Conservation (phyloP, 1,140 invertebrate species). For the Dryas iulia region DNA sequence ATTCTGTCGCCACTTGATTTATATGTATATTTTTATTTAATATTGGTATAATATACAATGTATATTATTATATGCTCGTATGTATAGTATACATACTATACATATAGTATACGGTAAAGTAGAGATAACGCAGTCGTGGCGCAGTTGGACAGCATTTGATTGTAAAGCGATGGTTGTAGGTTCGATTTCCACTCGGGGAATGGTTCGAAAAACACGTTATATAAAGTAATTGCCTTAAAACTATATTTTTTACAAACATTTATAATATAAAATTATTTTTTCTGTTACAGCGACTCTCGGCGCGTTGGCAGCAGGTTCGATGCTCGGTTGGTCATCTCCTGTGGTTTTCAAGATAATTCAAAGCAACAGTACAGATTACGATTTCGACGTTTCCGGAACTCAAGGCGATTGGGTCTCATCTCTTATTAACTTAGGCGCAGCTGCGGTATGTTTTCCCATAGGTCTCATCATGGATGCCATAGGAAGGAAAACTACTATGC, state of each 20-base stretch:
- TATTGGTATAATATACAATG: too few species aligned
- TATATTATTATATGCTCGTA: too few species aligned
- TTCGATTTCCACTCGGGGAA: too few species aligned
- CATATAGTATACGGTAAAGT: too few species aligned
- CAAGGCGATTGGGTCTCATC: slow-evolving; percentile 88
- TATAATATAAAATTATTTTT: slow-evolving; percentile 12
- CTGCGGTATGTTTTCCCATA: slow-evolving; percentile 85
- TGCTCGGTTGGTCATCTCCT: slow-evolving; percentile 89
- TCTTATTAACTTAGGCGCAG: slow-evolving; percentile 86
- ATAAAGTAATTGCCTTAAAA: too few species aligned
- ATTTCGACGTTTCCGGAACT: slow-evolving; percentile 73
- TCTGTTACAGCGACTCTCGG: slow-evolving; percentile 79
- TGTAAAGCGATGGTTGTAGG: too few species aligned
- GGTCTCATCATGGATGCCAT: slow-evolving; percentile 87
- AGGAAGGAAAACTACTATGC: slow-evolving; percentile 88
- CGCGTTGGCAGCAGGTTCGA: slow-evolving; percentile 81
- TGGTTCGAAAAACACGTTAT: too few species aligned
- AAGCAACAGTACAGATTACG: slow-evolving; percentile 73
- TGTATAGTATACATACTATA: too few species aligned
- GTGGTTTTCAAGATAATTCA: slow-evolving; percentile 81
- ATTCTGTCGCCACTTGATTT: too few species aligned
- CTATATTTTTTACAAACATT: neutral
- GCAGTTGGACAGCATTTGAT: too few species aligned
- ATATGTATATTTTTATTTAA: too few species aligned
- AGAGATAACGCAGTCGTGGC: too few species aligned